Conservation (phyloP, 2,888 invertebrate species). For the Amblyjoppa proteus region DNA sequence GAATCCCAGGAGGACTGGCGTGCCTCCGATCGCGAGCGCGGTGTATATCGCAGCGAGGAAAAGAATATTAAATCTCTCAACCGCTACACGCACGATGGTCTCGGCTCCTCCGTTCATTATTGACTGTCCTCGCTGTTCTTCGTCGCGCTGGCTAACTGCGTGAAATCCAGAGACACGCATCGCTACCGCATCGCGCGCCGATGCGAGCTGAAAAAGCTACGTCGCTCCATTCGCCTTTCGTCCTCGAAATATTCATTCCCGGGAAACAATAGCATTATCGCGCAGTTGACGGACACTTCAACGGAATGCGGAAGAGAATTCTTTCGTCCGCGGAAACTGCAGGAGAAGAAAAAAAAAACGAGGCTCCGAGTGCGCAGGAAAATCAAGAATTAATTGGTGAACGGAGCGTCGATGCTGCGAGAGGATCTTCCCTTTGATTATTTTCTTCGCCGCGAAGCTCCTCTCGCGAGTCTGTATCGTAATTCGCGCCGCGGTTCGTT, state of each 20-base stretch:
- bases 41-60: constrained; percentile 13
- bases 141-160: constrained; percentile 1
- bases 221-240: not conserved
- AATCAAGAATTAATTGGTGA: constrained; percentile 58
- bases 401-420: not conserved
- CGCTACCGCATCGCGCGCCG: not conserved
- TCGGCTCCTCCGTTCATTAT: constrained; percentile 2
- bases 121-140: constrained; percentile 3
- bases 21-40: not conserved
- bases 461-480: not conserved
- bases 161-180: not conserved
- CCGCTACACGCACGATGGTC: constrained; percentile 38
- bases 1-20: constrained; percentile 46
- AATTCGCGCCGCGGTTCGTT: not conserved
- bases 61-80: constrained; percentile 55
- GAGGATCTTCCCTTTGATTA: not conserved
- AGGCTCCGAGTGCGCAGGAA: constrained; percentile 39
- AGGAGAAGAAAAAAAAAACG: not conserved
- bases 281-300: not conserved
- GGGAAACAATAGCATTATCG: not conserved
- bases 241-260: constrained; percentile 18
- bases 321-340: constrained; percentile 58
- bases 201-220: not conserved
- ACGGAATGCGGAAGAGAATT: constrained; percentile 13
- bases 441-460: not conserved